Evolutionary conservation across 2,888 invertebrate species (phyloP), one percentile per base, ranked within the genome.

Genomic region (Pseudococcus jackbeardsleyi): DNA sequence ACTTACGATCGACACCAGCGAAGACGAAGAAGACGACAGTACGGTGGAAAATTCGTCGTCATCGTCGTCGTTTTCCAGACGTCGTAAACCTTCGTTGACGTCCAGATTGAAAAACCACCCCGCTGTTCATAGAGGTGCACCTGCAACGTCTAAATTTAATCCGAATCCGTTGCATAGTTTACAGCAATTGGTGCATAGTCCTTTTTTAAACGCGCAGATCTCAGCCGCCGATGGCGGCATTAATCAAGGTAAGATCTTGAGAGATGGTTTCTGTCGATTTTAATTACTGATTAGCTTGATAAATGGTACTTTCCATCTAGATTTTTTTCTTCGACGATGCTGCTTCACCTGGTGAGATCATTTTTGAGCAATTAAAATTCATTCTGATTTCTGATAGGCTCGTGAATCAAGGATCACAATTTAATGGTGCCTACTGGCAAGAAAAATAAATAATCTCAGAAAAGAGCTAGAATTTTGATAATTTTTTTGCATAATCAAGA

Each of bases 181-280:
- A 7, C 87, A 79, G 26, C 72, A 77, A 26, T 82, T 87, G 15
- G 87, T 79, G 15, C 87, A 79, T 79, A 87, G 87, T 87, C 87
- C 87, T 17, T 87, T 79, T 50, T 15, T 77, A 33, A 46, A 64
- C 19, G 46, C 68, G 48, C 77, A 77, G 87, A 79, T 77, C 77
- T 87, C 87, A 72, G 54, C 39, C 87, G 77, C 79, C 79, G 77
- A 77, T 79, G 87, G 46, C 22, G 48, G 77, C 87, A 22, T 26
- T 48, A 54, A 26, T 54, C 46, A 84, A 84, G 84, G 84, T 84
- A 84, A 33, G 26, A 33, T 33, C 26, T 33, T 2, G 26, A 3
- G 26, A n/a, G 26, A 3, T 33, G 26, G 3, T 33, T 33, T 33
- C 26, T 33, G 3, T 33, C 26, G 3, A 33, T 33, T 33, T 33